phyloP scores from a whole-genome alignment of 2,888 invertebrate genomes.

The Sesamia inferens region DNA sequence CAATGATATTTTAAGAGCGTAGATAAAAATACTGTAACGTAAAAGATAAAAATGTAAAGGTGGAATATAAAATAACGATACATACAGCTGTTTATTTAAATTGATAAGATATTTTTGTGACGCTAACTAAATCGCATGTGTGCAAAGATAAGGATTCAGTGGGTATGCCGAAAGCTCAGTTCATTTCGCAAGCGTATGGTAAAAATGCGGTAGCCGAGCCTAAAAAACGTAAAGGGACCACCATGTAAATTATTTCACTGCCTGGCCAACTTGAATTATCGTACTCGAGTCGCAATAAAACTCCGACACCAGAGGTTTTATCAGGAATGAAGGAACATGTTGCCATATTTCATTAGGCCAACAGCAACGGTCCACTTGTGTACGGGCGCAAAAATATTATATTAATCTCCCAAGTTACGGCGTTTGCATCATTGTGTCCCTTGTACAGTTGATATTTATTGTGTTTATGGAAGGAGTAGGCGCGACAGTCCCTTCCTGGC shows the following conservation, averaged over 20 bases:
- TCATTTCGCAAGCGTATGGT: conserved; percentile 68
- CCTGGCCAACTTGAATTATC: conserved; percentile 84
- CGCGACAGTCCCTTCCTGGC: conserved; percentile 72
- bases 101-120: conserved; percentile 63
- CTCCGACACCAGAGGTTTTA: conserved; percentile 85
- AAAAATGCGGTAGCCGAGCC: conserved; percentile 81
- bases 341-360: conserved; percentile 88
- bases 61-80: conserved; percentile 33
- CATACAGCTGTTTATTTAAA: conserved; percentile 47
- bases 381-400: conserved; percentile 85
- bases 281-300: conserved; percentile 85
- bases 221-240: conserved; percentile 81
- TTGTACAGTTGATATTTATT: conserved; percentile 82
- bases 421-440: conserved; percentile 80
- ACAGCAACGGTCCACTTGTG: conserved; percentile 82
- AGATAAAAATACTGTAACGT: conserved; percentile 20
- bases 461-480: conserved; percentile 75
- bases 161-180: conserved; percentile 59
- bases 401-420: conserved; percentile 85
- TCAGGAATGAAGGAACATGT: conserved; percentile 84
- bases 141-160: conserved; percentile 67
- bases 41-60: conserved; percentile 24
- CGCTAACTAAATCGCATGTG: conserved; percentile 63
- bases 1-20: conserved; percentile 8
- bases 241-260: conserved; percentile 86